Evolutionary conservation across 2,113 vertebrate species (phyloP), one percentile per base, ranked within the genome.

Genomic region (Amazona vittata): DNA sequence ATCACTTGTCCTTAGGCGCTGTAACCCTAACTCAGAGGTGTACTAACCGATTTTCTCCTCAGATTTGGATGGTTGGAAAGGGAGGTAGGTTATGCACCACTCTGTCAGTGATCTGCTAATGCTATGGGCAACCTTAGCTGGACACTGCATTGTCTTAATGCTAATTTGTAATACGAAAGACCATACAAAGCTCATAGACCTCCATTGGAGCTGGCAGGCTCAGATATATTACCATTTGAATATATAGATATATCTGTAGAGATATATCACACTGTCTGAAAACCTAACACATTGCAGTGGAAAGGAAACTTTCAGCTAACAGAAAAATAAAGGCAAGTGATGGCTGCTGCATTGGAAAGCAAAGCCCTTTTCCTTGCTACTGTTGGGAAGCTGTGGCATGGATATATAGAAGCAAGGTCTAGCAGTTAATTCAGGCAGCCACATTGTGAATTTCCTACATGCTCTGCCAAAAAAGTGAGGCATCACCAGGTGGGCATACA

Each of bases 131-230:
- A 63, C 4, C 22, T 75, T 22, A 52, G 62, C 9, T 39, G 44
- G 29, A 5, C 44, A 49, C 20, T 47, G 43, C 47, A 4, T 35
- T 83, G 17, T 55, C 44, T 69, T 75, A 17, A 4, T 62, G 41
- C 14, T 74, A 33, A 33, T 68, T 83, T 79, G 28, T 57, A 35
- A 60, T 12, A 28, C 0, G 0, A 69, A 68, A 78, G 8, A 10
- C 53, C 18, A 33, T 12, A 15, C 17, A 81, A 49, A n/a, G 14
- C 26, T 60, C 68, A 21, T 5, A 25, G 63, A 60, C 21, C 12
- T 59, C 63, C 12, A 9, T 0, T 29, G n/a, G 84, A 80, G 6
- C 17, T 47, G 21, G 3, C 1, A 1, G 6, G 3, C 15, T 91
- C 9, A 17, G 39, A 11, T 41, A 12, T 15, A 31, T 6, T 25